Base-by-base conservation (phyloP, 2,888 invertebrate species). In the Lithophane ornitopus region DNA sequence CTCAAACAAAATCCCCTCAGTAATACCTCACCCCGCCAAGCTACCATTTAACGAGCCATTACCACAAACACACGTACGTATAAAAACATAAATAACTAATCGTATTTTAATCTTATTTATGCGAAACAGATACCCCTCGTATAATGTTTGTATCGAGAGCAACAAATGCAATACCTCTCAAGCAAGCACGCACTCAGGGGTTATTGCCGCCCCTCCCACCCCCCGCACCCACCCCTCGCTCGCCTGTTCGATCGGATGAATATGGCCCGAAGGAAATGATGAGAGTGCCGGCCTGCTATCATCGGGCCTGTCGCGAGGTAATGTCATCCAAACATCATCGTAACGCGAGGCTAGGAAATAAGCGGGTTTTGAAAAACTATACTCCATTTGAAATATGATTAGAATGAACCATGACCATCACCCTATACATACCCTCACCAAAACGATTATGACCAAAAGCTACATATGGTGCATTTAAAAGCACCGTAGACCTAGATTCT, bases 261-360 rank as follows among this genome's bases (percentile, higher is more conserved):
- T 94, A 94, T 92, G 93, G 90, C 95, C 94, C 95, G 87, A 88
- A 95, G 95, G 95, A 96, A 96, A 96, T 96, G 94, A 94, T 91
- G 93, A 92, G 94, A 96, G 95, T 96, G 94, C 89, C 90, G 91
- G 88, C 86, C 88, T 85, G 85, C 84, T 90, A 92, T 91, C 89
- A 88, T 82, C 84, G 87, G 80, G 85, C 78, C 82, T 86, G 89
- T 90, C 85, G 87, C 82, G 86, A 85, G 80, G 89, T 91, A 89
- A 91, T 89, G 89, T 86, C 90, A 90, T 90, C 86, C 79, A 81
- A 91, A 90, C 90, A 88, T 89, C 91, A 89, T 85, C 84, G 87
- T 85, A 84, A 84, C 49, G 59, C 72, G 75, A 66, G 83, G 89
- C 88, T 71, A 84, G 11, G 65, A 77, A 84, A 76, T 22, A 0